Percentiles rank a stretch among this genome's conserved stretches.
Evolutionary conservation across 2,888 invertebrate genomes (phyloP).

Genomic region (Habrosyne pyritoides): DNA sequence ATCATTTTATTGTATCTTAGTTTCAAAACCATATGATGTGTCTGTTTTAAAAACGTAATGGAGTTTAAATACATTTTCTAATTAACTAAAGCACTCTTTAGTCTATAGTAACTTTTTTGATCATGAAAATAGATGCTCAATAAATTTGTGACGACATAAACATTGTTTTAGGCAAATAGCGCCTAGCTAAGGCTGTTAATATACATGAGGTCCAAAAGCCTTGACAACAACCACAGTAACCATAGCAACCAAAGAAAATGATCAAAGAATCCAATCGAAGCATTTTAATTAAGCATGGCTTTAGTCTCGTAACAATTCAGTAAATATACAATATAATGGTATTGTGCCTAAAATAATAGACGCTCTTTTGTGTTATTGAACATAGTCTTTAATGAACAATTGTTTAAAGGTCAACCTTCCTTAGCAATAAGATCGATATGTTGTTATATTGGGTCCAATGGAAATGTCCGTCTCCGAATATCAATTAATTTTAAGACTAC

Average conservation of each 20-base stretch:
- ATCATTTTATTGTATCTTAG: too few relatives aligned
- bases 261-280: not conserved
- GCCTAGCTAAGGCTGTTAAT: too few relatives aligned
- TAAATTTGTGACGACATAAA: too few relatives aligned
- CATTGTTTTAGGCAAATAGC: too few relatives aligned
- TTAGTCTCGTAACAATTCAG: not conserved
- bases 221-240: not conserved
- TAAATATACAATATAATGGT: not conserved
- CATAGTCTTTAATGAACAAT: not conserved
- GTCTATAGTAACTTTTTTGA: too few relatives aligned
- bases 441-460: not conserved
- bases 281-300: not conserved
- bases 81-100: too few relatives aligned
- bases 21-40: too few relatives aligned
- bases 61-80: too few relatives aligned
- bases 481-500: not conserved
- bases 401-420: not conserved
- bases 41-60: too few relatives aligned
- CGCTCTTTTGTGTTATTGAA: not conserved
- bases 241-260: not conserved
- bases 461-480: not conserved
- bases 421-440: not conserved
- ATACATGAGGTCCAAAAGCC: too few relatives aligned
- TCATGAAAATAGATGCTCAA: too few relatives aligned
- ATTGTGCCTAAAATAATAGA: not conserved